Base-by-base conservation (phyloP, 2,113 vertebrate genomes). In the Channa maculata region DNA sequence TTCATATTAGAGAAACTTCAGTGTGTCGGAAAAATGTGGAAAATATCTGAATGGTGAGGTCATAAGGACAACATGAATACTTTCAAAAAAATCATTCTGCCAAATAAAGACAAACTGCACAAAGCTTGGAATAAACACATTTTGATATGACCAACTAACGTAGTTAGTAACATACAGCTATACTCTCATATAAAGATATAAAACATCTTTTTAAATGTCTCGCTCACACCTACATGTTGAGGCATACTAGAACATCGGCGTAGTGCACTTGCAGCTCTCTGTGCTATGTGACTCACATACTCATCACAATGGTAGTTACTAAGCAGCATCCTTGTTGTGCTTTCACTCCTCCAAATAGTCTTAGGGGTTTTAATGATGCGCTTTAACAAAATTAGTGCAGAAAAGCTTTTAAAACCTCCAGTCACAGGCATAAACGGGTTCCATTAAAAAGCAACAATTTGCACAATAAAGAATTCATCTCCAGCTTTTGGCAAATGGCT, bases 231-330 rank as follows among this genome's bases (percentile, higher is more conserved):
- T 58, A 44, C 70, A 43, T 58, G 65, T 64, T 54, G 37, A 75
- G 49, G 36, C 77, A 36, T 5, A 57, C 8, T 52, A 0, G 0
- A 39, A 46, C 11, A 54, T 57, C 57, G 55, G 8, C 8, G 38
- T 10, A 8, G 15, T 2, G 15, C 50, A 69, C n/a, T 24, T 11
- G 12, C 11, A n/a, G 65, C 49, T n/a, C 49, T 52, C 45, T 46
- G 53, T 12, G 41, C 38, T 50, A 34, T 41, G 64, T 70, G 54
- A 66, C 65, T 70, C 61, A 69, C 77, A 73, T 10, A 9, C 49
- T 57, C 65, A 67, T 75, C 55, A 75, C 44, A 48, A 38, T 13
- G 61, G 41, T 74, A 78, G 88, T 76, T 79, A 74, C 75, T 5
- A 43, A 77, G 52, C 75, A 78, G 73, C 65, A 57, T 69, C 69